Percentiles rank a stretch among this genome's conserved stretches.
These are phyloP conservation scores for Oncorhynchus nerka DNA, from an alignment of 2,113 vertebrate species.

Conservation along the genomic window DNA sequence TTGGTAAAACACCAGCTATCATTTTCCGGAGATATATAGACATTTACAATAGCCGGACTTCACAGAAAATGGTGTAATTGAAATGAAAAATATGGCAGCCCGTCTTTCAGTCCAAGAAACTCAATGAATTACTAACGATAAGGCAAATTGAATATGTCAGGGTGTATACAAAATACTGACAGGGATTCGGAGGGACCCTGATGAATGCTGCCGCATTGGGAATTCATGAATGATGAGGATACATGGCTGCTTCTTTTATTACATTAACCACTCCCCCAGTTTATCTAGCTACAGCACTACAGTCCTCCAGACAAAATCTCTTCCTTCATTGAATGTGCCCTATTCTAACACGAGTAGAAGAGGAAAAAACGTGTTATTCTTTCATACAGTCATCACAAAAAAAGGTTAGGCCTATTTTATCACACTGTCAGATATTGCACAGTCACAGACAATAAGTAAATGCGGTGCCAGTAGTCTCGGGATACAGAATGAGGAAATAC, in stretches of 20 bases:
- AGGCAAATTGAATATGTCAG: constrained; percentile 67
- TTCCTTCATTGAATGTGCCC: neutral
- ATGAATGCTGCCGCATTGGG: constrained; percentile 46
- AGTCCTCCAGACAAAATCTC: constrained; percentile 3
- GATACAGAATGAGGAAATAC: neutral
- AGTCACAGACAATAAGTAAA: constrained; percentile 6
- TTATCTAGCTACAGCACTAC: constrained; percentile 35
- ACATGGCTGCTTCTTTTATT: constrained; percentile 40
- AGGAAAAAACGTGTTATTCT: neutral
- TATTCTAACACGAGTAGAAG: neutral
- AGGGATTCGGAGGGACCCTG: constrained; percentile 28
- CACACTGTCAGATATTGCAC: neutral
- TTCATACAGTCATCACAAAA: neutral
- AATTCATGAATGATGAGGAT: constrained; percentile 55
- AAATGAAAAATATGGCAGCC: constrained; percentile 39
- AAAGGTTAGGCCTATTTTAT: neutral
- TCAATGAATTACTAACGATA: constrained; percentile 58
- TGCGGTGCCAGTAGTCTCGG: constrained; percentile 18
- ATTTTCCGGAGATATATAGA: constrained; percentile 31
- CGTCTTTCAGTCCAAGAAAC: constrained; percentile 55
- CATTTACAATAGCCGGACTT: constrained; percentile 25
- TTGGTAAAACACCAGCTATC: constrained; percentile 39
- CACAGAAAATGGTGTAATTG: constrained; percentile 34
- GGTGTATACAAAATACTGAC: constrained; percentile 52
- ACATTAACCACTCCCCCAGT: constrained; percentile 44